Conservation (phyloP, 2,797 vertebrate species). For the Spinibarbus caldwelli region DNA sequence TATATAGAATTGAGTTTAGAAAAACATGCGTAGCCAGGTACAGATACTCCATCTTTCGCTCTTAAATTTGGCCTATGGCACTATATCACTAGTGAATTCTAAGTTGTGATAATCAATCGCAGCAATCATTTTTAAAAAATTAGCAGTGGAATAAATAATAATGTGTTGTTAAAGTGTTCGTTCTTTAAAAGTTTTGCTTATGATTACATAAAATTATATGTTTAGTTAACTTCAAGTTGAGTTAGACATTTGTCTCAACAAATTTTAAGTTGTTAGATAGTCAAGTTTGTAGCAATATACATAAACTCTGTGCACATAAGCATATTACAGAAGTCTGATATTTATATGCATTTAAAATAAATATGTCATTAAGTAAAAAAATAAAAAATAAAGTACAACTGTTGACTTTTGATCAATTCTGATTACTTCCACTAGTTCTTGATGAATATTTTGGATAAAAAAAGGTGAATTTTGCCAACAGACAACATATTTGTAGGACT, state of each 20-base stretch:
- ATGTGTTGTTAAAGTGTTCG: background rate
- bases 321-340: background rate
- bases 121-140: background rate
- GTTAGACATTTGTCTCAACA: background rate
- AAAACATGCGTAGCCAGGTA: background rate
- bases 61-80: background rate
- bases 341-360: background rate
- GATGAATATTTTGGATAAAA: background rate
- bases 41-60: background rate
- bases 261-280: background rate
- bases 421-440: too few species aligned
- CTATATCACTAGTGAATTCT: background rate
- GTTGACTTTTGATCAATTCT: background rate
- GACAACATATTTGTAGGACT: background rate
- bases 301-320: background rate
- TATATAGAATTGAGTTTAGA: background rate
- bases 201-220: background rate
- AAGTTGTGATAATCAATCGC: too few species aligned
- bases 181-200: background rate
- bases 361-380: background rate
- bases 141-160: background rate
- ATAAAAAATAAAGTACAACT: too few species aligned
- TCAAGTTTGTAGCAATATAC: background rate
- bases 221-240: background rate
- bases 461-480: background rate